Conservation (phyloP, 1,140 invertebrate genomes). For the Nephila pilipes region DNA sequence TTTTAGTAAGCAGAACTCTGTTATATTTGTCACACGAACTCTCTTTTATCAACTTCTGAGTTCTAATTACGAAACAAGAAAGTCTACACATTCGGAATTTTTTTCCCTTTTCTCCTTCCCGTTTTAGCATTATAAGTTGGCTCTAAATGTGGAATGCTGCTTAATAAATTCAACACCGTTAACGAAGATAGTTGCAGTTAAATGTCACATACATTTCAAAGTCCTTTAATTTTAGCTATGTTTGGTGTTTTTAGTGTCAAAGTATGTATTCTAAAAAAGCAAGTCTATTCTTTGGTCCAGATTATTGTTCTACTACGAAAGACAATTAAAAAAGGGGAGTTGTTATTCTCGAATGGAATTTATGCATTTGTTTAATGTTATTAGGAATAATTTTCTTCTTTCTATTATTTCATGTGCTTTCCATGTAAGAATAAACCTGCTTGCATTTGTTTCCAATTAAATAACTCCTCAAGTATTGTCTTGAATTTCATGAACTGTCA, state of each 20-base stretch:
- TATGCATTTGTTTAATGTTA: background rate
- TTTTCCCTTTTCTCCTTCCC: background rate
- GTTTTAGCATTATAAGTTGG: background rate
- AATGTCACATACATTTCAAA: background rate
- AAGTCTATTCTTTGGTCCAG: background rate
- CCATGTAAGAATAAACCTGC: too few relatives aligned
- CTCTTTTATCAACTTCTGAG: background rate
- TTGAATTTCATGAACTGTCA: too few relatives aligned
- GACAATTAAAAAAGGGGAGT: background rate
- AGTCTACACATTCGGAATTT: background rate
- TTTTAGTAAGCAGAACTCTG: background rate
- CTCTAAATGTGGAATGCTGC: background rate
- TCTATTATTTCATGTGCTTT: too few relatives aligned
- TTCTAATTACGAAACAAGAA: conserved; percentile 18
- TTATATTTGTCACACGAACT: background rate
- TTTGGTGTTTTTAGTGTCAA: background rate
- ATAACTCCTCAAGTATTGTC: too few relatives aligned
- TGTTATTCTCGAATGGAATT: background rate
- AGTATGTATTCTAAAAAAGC: background rate
- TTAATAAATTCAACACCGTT: background rate
- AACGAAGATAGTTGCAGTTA: background rate
- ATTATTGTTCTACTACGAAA: background rate
- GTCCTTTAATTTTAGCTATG: background rate
- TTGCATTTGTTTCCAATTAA: too few relatives aligned
- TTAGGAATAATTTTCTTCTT: too few relatives aligned